phyloP scores from a whole-genome alignment of 1,140 invertebrate genomes.

The Reticulitermes speratus region DNA sequence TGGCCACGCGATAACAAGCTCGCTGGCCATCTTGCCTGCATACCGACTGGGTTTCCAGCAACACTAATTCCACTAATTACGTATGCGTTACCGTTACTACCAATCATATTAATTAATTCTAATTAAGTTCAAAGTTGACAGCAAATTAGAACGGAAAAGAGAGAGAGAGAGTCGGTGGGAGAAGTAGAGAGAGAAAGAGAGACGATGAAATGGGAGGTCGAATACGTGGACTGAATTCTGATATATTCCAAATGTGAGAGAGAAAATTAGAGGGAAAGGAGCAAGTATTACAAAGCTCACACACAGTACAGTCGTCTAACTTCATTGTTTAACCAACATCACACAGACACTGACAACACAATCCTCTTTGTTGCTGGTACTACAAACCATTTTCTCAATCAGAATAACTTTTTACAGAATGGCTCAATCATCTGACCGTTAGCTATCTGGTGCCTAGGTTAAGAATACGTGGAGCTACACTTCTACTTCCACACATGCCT shows the following conservation, averaged over 20 bases:
- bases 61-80: conserved; percentile 28
- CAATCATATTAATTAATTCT: conserved; percentile 35
- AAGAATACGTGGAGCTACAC: no score
- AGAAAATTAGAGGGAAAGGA: background rate
- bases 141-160: conserved; percentile 28
- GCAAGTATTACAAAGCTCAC: background rate
- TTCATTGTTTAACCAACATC: conserved; percentile 2
- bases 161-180: background rate
- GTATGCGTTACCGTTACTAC: conserved; percentile 29
- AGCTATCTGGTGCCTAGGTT: background rate
- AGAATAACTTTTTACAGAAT: background rate
- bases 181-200: background rate
- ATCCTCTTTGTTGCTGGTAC: background rate
- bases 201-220: background rate
- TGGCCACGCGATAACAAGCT: conserved; percentile 12
- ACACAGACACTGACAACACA: background rate
- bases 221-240: background rate
- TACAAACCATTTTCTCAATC: background rate
- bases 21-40: conserved; percentile 10
- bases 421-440: background rate
- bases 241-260: background rate
- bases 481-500: no score
- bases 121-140: conserved; percentile 34
- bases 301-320: background rate
- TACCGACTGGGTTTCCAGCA: background rate